Evolutionary conservation across 2,113 vertebrate genomes (phyloP).

Genomic region (Fregetta grallaria): DNA sequence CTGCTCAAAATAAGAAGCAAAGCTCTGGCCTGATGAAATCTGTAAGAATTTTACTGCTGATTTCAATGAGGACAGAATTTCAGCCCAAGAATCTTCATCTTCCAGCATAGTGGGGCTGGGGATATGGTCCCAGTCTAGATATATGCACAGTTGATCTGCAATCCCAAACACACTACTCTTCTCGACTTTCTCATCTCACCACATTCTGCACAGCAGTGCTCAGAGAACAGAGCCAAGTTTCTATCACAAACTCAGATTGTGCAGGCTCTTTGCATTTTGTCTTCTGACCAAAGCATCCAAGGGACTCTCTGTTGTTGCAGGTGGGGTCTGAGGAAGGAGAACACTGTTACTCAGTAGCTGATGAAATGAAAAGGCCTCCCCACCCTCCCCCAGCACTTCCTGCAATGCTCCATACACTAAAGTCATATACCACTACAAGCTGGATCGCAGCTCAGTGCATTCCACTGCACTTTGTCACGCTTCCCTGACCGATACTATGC

Average conservation of each 20-base stretch:
- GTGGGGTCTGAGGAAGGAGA: not conserved
- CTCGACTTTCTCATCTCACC: not conserved
- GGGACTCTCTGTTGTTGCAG: not conserved
- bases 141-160: not conserved
- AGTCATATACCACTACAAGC: constrained; percentile 4
- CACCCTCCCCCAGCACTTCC: not conserved
- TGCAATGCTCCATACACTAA: not conserved
- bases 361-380: not conserved
- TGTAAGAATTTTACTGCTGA: not conserved
- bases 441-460: constrained; percentile 36
- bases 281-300: not conserved
- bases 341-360: not conserved
- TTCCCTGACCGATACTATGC: constrained; percentile 37
- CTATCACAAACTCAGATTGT: not conserved
- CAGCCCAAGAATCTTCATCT: not conserved
- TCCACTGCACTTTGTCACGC: constrained; percentile 57
- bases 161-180: not conserved
- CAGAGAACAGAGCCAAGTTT: not conserved
- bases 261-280: not conserved
- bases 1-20: not conserved
- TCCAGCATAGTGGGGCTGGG: not conserved
- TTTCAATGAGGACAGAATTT: not conserved
- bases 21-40: not conserved
- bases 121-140: not conserved
- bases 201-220: not conserved